These are phyloP conservation scores for Xanthorhoe designata DNA, from an alignment of 2,888 invertebrate genomes.

Conservation along the genomic window DNA sequence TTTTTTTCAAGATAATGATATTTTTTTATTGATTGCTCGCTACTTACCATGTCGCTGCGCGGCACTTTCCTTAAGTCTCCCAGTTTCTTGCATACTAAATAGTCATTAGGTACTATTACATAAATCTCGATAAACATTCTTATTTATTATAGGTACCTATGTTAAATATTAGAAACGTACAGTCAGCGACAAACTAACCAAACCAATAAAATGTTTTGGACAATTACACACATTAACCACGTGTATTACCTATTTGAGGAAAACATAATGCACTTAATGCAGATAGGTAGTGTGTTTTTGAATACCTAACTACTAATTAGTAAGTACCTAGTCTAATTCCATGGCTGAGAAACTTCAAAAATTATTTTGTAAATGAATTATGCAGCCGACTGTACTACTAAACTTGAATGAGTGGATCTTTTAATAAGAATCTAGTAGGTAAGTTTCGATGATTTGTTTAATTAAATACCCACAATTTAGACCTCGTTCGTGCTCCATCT, in stretches of 20 bases:
- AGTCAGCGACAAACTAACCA: constrained; percentile 3
- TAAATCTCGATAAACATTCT: constrained; percentile 54
- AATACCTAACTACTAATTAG: not conserved
- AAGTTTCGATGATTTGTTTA: constrained; percentile 18
- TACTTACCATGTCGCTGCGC: constrained; percentile 50
- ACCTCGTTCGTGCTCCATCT: too few species aligned
- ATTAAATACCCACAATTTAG: too few species aligned
- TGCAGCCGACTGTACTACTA: constrained; percentile 11
- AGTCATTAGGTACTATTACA: constrained; percentile 56
- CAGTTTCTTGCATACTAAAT: constrained; percentile 63
- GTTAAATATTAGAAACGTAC: constrained; percentile 44
- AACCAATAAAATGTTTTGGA: not conserved
- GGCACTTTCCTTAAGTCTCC: constrained; percentile 56
- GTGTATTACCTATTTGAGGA: not conserved
- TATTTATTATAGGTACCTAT: constrained; percentile 45
- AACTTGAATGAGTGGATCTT: constrained; percentile 21
- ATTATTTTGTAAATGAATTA: not conserved
- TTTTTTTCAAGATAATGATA: not conserved
- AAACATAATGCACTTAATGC: not conserved
- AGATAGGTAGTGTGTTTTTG: not conserved
- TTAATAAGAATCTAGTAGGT: constrained; percentile 13
- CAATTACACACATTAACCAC: too few species aligned
- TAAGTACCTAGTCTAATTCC: too few species aligned
- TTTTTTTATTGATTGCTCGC: not conserved
- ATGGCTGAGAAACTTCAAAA: too few species aligned